Percentiles rank a stretch among this genome's conserved stretches.
Evolutionary conservation across 2,797 vertebrate genomes (phyloP).

Genomic region (Myotis daubentonii): DNA sequence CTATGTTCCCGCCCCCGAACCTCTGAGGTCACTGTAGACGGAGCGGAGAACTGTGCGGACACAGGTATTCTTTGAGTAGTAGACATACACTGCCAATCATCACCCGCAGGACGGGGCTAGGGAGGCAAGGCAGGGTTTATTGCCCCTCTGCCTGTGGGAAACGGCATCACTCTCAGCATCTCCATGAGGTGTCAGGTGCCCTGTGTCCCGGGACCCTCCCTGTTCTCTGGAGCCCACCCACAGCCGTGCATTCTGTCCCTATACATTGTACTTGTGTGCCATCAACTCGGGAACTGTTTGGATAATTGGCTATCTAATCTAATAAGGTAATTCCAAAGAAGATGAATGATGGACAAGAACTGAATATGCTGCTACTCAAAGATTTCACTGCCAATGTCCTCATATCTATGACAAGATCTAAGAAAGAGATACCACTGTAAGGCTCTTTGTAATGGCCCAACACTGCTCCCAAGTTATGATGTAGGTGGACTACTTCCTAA

Average conservation of each 20-base stretch:
- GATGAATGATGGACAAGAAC: rapidly evolving
- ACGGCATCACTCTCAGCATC: rapidly evolving
- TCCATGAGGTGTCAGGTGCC: rapidly evolving
- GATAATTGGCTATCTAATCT: not conserved
- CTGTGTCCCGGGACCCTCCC: rapidly evolving
- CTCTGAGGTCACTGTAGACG: not conserved
- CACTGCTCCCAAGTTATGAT: rapidly evolving
- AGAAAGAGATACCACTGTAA: rapidly evolving
- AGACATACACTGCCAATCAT: not conserved
- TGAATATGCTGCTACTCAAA: rapidly evolving
- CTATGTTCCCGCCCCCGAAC: not conserved
- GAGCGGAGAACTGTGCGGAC: not conserved
- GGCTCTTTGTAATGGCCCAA: not conserved
- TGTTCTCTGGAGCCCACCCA: rapidly evolving
- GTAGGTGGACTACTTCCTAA: no score
- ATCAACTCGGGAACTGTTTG: rapidly evolving
- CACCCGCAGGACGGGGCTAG: rapidly evolving
- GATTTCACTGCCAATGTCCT: rapidly evolving
- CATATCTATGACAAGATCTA: rapidly evolving
- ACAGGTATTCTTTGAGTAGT: not conserved
- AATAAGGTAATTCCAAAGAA: not conserved
- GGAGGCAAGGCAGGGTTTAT: rapidly evolving
- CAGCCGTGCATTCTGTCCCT: rapidly evolving
- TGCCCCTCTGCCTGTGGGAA: not conserved
- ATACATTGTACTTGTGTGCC: not conserved